A percentile compares a stretch with the other conserved stretches of the same genome.
Evolutionary conservation across 2,113 vertebrate genomes (phyloP).

Genomic region (Gadus macrocephalus): DNA sequence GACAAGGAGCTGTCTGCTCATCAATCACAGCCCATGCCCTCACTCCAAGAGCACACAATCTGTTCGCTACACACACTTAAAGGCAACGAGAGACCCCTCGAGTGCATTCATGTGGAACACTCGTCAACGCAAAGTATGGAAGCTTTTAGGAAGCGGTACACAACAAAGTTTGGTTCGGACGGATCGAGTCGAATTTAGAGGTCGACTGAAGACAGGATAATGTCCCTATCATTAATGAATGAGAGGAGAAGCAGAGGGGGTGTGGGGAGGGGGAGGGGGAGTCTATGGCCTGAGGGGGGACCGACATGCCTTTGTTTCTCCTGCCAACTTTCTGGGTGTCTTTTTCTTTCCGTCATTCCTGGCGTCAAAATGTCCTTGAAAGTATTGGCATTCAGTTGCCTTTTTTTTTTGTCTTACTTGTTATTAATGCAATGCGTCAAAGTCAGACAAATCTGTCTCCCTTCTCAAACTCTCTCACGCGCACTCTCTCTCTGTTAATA

Average conservation of each 20-base stretch:
- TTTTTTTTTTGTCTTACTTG: not conserved
- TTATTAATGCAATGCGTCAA: not conserved
- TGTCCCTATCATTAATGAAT: slow-evolving; percentile 43
- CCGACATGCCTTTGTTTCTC: slow-evolving; percentile 26
- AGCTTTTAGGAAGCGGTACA: no score
- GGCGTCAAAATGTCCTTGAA: slow-evolving; percentile 17
- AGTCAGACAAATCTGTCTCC: not conserved
- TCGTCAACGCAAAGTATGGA: no score
- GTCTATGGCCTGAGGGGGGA: no score
- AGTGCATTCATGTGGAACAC: no score
- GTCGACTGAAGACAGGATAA: slow-evolving; percentile 37
- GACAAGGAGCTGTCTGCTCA: slow-evolving; percentile 46
- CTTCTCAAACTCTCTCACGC: no score
- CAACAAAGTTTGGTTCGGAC: not conserved
- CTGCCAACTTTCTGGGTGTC: not conserved
- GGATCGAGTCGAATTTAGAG: slow-evolving; percentile 28
- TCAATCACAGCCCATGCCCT: slow-evolving; percentile 47
- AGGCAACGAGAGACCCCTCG: no score
- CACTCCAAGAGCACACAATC: no score
- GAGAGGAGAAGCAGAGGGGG: not conserved
- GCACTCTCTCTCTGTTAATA: no score
- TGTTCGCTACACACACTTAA: no score
- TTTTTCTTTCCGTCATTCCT: slow-evolving; percentile 33
- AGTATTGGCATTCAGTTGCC: slow-evolving; percentile 2
- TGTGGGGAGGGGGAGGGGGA: no score